Evolutionary conservation across 2,113 vertebrate species (phyloP), one percentile per base, ranked within the genome.

Genomic region (Pan paniscus): DNA sequence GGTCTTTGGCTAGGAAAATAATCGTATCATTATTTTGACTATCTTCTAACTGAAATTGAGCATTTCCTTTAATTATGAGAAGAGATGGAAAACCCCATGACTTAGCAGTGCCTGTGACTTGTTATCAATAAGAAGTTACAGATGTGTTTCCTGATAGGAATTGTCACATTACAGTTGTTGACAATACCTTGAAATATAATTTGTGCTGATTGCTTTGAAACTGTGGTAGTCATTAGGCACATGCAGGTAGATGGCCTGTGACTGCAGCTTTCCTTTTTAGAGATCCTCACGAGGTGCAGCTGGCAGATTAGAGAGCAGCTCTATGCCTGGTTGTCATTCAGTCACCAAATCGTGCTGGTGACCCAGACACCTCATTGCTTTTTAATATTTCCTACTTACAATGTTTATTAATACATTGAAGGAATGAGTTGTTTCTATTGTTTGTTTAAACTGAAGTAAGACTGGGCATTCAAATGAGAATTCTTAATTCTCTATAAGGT

Each of bases 371-470:
- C 43, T 93, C 67, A 18, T 35, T 86, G 64, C 38, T 70, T 93
- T 88, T 90, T 82, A 70, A 40, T n/a, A 86, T 94, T 83, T 72
- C 17, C 50, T 78, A 46, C 32, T 80, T 91, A 90, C 25, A 90
- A 5, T 68, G 46, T 86, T 83, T 87, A 73, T 38, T 57, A 93
- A 32, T 38, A 25, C 52, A 68, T 35, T 35, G 52, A 67, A 93
- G 48, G 46, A 93, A 64, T 68, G n/a, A 92, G 8, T 40, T 84
- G 16, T 75, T 78, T 61, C 46, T 61, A 14, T 22, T 64, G 14
- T 52, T 92, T 84, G 43, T 23, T 46, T 78, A 89, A 81, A 72
- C 76, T 48, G 23, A 27, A 27, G 22, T 1, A 76, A 82, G 68
- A 52, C 16, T 93, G 27, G 17, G 61, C 3, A 35, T 68, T 83